Base-by-base conservation (phyloP, 2,797 vertebrate species). In the Alouatta caraya region DNA sequence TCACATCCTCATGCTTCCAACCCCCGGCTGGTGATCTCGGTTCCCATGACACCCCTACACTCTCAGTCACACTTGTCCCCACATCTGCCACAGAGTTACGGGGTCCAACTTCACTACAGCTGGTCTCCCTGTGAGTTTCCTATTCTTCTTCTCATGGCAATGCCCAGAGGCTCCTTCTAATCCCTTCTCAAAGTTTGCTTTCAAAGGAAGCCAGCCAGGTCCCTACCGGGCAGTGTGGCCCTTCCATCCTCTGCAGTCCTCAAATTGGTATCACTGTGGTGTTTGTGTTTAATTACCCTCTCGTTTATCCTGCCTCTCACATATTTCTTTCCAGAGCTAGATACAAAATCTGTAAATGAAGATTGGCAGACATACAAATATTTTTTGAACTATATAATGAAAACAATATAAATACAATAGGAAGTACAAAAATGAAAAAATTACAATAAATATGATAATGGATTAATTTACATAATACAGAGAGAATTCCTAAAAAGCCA, bases 191-290 rank as follows among this genome's bases (percentile, higher is more conserved):
- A 55, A 59, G 12, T 17, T 22, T 1, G 0, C 48, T 92, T 33
- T 50, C 39, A 57, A 9, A 55, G 44, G 28, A 83, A 79, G 52
- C 17, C 2, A 22, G 57, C 67, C 59, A 0, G 5, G 24, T 33
- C 44, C 33, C 50, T 37, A 3, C 33, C 10, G 19, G 33, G 21
- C 24, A 8, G 13, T 5, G 11, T 7, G 48, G 37, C 1, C 33
- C 1, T 72, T 21, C 37, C 59, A 37, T 3, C 7, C 3, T 5
- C 33, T 1, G 0, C 37, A 21, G 52, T 9, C 22, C 11, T 37
- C 12, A 1, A 0, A 2, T 37, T n/a, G 9, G 14, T 8, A 1
- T 22, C 0, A 8, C 12, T 37, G 22, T 2, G 13, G 19, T 0
- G 33, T 13, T 5, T 0, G 5, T 15, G 1, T 42, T 22, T 33